Evolutionary conservation across 2,797 vertebrate genomes (phyloP), one percentile per base, ranked within the genome.

Genomic region (Hipposideros larvatus): DNA sequence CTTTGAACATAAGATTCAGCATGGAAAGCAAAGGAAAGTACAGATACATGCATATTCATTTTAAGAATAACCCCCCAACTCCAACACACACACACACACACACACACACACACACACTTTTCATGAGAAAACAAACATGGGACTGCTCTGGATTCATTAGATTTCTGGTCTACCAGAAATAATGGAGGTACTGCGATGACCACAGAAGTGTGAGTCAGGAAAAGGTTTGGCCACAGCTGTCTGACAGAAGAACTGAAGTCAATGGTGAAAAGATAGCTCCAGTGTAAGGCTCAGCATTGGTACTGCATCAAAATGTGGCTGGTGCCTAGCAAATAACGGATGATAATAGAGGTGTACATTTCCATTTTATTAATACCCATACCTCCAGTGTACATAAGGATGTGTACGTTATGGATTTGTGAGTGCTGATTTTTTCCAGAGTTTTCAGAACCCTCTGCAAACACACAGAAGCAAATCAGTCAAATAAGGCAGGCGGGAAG

Each of bases 381-480:
- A 10, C 15, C 18, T 94, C 57, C 68, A 61, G 53, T 87, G 77
- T 89, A 75, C n/a, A 77, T 34, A 80, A 84, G 43, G 28, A 68
- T 73, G 37, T 68, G n/a, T 57, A 57, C 1, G 8, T 61, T 68
- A 71, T 0, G 11, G 46, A 84, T 91, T 71, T 74, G 11, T 70
- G 63, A 92, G 48, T 57, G 65, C 85, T 83, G 37, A 68, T 41
- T 87, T 94, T 37, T 87, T 73, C 70, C 59, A 51, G 55, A 31
- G 86, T 70, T 96, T 93, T 96, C 55, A 94, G 79, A 91, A 74
- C 43, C 46, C 43, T 84, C 59, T 84, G 94, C 61, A 95, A 96
- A 93, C 48, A 93, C 71, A 84, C 6, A 94, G 94, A 94, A 85
- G 80, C 66, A 96, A 91, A 95, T 80, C 22, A 94, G 80, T 96